phyloP scores from a whole-genome alignment of 2,113 vertebrate genomes.

The Gorsachius goisagi region DNA sequence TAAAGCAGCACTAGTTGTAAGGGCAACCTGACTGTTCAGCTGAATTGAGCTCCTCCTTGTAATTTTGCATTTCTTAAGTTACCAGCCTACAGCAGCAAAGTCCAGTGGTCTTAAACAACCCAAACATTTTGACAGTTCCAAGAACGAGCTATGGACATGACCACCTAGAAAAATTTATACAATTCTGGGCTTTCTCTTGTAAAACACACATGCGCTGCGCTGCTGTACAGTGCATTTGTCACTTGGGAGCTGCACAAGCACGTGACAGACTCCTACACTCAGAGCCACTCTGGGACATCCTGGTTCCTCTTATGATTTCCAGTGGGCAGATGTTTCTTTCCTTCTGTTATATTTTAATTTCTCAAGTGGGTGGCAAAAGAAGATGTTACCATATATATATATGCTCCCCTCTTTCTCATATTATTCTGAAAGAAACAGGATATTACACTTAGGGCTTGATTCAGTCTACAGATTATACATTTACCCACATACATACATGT shows the following conservation, averaged over 20 bases:
- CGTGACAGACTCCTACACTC: background rate
- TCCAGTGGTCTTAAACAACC: background rate
- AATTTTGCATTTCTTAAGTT: background rate
- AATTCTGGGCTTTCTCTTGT: no score
- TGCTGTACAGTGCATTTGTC: background rate
- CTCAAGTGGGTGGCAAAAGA: background rate
- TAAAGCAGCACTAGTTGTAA: background rate
- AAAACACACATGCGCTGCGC: background rate
- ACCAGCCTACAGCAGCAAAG: background rate
- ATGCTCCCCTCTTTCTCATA: background rate
- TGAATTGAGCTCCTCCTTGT: background rate
- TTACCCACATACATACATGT: fast-evolving
- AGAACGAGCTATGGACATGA: background rate
- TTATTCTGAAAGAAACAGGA: background rate
- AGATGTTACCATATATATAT: background rate
- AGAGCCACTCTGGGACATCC: fast-evolving
- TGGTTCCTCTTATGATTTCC: background rate
- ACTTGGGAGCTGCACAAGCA: background rate
- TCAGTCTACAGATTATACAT: background rate
- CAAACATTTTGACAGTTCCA: background rate
- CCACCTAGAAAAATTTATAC: background rate
- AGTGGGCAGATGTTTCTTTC: background rate
- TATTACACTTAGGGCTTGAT: background rate
- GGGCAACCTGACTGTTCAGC: background rate
- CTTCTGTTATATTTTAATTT: background rate